phyloP scores from a whole-genome alignment of 2,888 invertebrate species.

The Sarcophaga subvicina region DNA sequence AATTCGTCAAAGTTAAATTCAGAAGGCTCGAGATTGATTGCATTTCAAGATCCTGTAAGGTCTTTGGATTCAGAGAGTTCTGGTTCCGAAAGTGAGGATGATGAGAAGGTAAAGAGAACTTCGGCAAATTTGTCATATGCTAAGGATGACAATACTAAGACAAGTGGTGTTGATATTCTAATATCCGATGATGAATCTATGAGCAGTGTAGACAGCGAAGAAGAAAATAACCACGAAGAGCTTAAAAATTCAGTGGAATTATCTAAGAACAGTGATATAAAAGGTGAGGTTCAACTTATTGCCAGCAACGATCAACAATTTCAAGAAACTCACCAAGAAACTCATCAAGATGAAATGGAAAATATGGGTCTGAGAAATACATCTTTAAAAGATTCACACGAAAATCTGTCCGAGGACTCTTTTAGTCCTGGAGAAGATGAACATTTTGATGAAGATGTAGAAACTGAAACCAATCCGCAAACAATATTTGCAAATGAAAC shows the following conservation, averaged over 20 bases:
- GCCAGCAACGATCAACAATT: too few relatives aligned
- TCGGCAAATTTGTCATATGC: background rate
- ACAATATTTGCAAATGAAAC: background rate
- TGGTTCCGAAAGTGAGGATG: conserved; percentile 22
- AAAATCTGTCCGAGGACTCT: background rate
- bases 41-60: too few relatives aligned
- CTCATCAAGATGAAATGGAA: background rate
- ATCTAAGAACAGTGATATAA: background rate
- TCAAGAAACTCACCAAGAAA: too few relatives aligned
- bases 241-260: background rate
- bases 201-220: background rate
- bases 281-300: background rate
- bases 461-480: background rate
- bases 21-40: too few relatives aligned
- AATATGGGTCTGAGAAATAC: background rate
- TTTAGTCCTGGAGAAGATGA: background rate
- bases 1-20: too few relatives aligned
- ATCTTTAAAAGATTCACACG: too few relatives aligned
- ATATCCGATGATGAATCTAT: conserved; percentile 30
- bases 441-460: background rate
- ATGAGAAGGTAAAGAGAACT: background rate
- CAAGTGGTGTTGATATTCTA: background rate
- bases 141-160: background rate
- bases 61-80: conserved; percentile 3
- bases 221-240: background rate